Evolutionary conservation across 2,113 vertebrate genomes (phyloP), one percentile per base, ranked within the genome.

Genomic region (Boleophthalmus pectinirostris): DNA sequence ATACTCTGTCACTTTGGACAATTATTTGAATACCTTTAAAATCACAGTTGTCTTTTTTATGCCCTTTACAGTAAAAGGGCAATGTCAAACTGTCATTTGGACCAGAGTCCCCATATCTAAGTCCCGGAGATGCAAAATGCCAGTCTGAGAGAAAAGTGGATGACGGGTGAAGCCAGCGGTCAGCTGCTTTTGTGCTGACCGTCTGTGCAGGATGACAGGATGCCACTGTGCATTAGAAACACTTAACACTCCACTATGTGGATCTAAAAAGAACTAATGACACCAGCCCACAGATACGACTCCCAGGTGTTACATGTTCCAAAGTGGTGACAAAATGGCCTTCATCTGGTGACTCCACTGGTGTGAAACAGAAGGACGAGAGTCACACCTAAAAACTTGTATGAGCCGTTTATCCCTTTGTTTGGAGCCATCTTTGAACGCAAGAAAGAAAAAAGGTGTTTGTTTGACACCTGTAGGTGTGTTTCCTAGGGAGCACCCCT

Each of bases 121-220:
- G 43, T 78, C 80, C 69, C 23, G 5, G 58, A 58, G 79, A 63
- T 45, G 69, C 80, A 56, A 65, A 71, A 82, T 67, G 60, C 45
- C 78, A 75, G 5, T 61, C 14, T 63, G 67, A 49, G 77, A 66
- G 73, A 65, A 66, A 68, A 13, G 73, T 71, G 84, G 81, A 72
- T 74, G 81, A 85, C 12, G 54, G 58, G 77, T 45, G 51, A 83
- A 84, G 80, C 83, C 74, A 64, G 69, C 35, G 76, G 77, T 92
- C 86, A 89, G 89, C 87, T 86, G 87, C 21, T 83, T 89, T 89
- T 88, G 56, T 83, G 90, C 88, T 85, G 87, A 90, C 76, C 5
- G 80, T 46, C 60, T 47, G 63, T 53, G 75, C 64, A 70, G 13
- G 45, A 60, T 74, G 86, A 84, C 83, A 67, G 5, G 13, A 65